Conservation (phyloP, 2,888 invertebrate species). For the Actias luna region DNA sequence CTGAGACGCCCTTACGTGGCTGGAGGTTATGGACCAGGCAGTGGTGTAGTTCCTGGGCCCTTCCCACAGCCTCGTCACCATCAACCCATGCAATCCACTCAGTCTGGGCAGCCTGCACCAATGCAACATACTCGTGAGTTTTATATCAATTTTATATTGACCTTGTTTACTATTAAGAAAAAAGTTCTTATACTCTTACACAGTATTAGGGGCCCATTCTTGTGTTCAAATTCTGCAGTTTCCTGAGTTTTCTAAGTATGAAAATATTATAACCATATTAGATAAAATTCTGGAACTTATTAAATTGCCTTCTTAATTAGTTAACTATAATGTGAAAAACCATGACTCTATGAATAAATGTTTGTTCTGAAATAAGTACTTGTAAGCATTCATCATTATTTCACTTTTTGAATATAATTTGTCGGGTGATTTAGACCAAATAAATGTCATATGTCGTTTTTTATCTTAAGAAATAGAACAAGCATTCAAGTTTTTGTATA, state of each 20-base stretch:
- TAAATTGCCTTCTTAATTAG: no score
- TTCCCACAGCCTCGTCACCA: conserved; percentile 51
- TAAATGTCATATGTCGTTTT: no score
- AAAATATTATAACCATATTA: neutral
- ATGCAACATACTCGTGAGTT: conserved; percentile 9
- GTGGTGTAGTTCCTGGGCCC: conserved; percentile 52
- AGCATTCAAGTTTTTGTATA: neutral
- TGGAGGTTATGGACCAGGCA: conserved; percentile 57
- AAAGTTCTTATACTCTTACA: no score
- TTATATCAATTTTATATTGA: neutral
- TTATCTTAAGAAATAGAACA: no score
- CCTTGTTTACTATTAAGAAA: neutral
- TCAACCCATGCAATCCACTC: conserved; percentile 39
- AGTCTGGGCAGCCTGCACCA: conserved; percentile 26
- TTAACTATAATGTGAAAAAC: neutral
- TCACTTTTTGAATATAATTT: no score
- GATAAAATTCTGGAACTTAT: no score
- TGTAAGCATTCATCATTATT: no score
- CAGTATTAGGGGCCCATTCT: neutral
- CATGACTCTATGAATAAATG: neutral
- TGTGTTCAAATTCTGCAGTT: neutral
- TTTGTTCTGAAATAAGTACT: neutral
- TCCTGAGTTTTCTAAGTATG: neutral
- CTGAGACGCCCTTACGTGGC: conserved; percentile 66
- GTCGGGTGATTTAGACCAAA: no score